Evolutionary conservation across 2,888 invertebrate genomes (phyloP).

Genomic region (Thysanoteuthis rhombus): DNA sequence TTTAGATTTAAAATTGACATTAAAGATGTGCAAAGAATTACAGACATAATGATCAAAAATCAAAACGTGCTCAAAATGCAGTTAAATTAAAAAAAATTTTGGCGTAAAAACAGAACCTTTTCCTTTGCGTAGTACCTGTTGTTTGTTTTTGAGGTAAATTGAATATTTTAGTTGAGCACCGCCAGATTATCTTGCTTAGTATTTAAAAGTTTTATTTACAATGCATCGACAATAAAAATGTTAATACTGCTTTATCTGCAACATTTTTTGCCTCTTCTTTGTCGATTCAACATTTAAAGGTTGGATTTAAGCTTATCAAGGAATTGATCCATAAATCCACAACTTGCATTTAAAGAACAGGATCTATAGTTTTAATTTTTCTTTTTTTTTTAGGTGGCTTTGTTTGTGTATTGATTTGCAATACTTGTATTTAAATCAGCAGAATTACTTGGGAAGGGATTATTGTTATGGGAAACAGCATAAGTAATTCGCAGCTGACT

Average conservation of each 20-base stretch:
- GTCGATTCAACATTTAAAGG: not conserved
- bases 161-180: too few species aligned
- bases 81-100: too few species aligned
- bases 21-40: too few species aligned
- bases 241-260: not conserved
- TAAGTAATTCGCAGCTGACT: not conserved
- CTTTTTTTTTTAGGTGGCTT: not conserved
- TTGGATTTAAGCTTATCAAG: not conserved
- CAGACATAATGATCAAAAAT: too few species aligned
- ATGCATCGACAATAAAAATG: too few species aligned
- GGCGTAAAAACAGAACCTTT: too few species aligned
- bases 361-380: not conserved
- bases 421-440: not conserved
- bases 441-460: not conserved
- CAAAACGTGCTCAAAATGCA: too few species aligned
- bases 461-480: not conserved
- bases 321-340: slow-evolving; percentile 12
- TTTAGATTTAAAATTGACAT: too few species aligned
- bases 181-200: too few species aligned
- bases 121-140: too few species aligned
- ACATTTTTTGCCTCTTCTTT: not conserved
- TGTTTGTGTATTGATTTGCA: not conserved
- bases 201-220: too few species aligned
- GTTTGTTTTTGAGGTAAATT: too few species aligned
- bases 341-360: not conserved